phyloP scores from a whole-genome alignment of 2,888 invertebrate genomes.

The Pseudococcus longispinus region DNA sequence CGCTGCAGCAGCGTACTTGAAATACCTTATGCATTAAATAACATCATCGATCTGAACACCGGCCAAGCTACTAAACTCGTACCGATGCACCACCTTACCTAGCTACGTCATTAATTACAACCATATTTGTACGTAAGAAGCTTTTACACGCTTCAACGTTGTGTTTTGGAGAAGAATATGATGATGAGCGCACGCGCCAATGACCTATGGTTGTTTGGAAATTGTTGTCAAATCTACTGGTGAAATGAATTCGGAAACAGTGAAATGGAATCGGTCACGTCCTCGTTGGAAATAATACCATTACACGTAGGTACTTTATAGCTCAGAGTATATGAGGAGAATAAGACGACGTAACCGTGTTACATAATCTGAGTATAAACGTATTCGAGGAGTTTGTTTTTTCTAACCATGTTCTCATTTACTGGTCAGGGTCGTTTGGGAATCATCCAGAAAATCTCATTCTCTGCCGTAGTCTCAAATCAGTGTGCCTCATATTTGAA shows the following conservation, averaged over 20 bases:
- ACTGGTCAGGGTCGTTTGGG: slow-evolving; percentile 38
- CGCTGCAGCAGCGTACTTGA: background rate
- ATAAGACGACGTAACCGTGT: slow-evolving; percentile 10
- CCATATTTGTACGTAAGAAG: background rate
- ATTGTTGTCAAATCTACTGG: background rate
- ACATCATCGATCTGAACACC: background rate
- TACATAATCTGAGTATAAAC: background rate
- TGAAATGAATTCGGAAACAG: background rate
- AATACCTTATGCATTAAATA: background rate
- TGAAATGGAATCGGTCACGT: background rate
- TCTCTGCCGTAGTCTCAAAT: too few species aligned
- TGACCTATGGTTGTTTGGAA: background rate
- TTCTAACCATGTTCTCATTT: slow-evolving; percentile 6
- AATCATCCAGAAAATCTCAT: background rate
- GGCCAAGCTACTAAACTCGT: background rate
- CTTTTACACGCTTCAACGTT: background rate
- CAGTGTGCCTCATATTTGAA: background rate
- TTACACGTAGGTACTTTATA: background rate
- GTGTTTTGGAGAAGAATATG: background rate
- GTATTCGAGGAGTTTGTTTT: background rate
- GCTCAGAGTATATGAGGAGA: background rate
- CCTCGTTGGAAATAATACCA: background rate
- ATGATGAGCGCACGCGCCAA: background rate
- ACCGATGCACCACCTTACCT: background rate
- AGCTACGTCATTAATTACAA: background rate